Base-by-base conservation (phyloP, 2,888 invertebrate species). In the Dicyrtoma fusca region DNA sequence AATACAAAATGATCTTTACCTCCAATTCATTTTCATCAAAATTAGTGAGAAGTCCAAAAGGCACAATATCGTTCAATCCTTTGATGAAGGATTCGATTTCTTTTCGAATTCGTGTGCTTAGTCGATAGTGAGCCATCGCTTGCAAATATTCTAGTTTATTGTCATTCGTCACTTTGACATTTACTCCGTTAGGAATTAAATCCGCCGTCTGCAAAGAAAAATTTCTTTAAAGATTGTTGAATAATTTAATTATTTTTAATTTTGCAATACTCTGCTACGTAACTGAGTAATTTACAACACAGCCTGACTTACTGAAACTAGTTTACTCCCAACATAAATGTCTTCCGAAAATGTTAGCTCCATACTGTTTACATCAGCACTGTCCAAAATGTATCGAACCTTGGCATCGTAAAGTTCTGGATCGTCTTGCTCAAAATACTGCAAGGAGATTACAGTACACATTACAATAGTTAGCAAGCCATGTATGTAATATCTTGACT, bases 21-120 rank as follows among this genome's bases (percentile, higher is more conserved):
- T 86, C 85, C 23, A 86, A 79, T 80, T 86, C 86, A 81, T 85
- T 84, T 79, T 86, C 85, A 81, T 85, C 85, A 82, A 86, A 86
- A 71, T 85, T 85, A 75, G 84, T 83, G 69, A 86, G 82, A 34
- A 86, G 81, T 77, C 84, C 84, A 74, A 85, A 85, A 62, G 86
- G 85, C 63, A 85, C 83, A 44, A 86, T 82, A 63, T 84, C 84
- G 78, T 84, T 84, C 25, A 85, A 82, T 0, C 86, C 86, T 74
- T 83, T 82, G 3, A 85, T 82, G 80, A 86, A 86, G 45, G 81
- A 76, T 61, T 85, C 84, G 25, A 85, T 82, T 81, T 85, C 84
- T 11, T 84, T 83, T 57, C 82, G 82, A 3, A 85, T 83, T 44
- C 82, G 78, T 44, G 79, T 82, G 14, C 84, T 82, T 55, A 85